phyloP scores from a whole-genome alignment of 2,888 invertebrate species.

The Polydesmus complanatus region DNA sequence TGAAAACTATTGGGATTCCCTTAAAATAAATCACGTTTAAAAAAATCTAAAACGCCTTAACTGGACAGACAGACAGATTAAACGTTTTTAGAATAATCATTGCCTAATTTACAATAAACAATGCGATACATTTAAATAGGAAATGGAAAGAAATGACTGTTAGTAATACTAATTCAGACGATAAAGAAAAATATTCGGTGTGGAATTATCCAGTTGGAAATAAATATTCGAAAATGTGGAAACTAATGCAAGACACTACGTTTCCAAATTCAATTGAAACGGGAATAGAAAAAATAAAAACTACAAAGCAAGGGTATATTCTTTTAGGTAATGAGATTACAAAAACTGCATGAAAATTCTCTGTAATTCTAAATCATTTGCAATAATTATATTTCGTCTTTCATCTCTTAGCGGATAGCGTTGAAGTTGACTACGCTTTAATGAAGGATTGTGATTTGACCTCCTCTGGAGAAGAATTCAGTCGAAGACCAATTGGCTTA shows the following conservation, averaged over 20 bases:
- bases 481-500: constrained; percentile 90
- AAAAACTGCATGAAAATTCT: no score
- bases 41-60: no score
- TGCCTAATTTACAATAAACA: neutral
- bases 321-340: no score
- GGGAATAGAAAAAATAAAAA: constrained; percentile 57
- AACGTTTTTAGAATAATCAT: no score
- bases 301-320: no score
- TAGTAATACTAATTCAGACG: constrained; percentile 74
- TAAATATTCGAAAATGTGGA: constrained; percentile 98
- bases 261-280: constrained; percentile 65
- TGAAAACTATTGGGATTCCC: neutral
- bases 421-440: constrained; percentile 68
- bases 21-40: neutral
- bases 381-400: neutral
- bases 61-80: no score
- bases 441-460: constrained; percentile 76
- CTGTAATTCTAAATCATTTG: no score
- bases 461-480: constrained; percentile 91
- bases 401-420: constrained; percentile 58
- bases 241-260: constrained; percentile 75
- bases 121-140: constrained; percentile 38
- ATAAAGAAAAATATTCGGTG: constrained; percentile 84
- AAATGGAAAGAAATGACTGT: constrained; percentile 98
- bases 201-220: constrained; percentile 99